phyloP scores from a whole-genome alignment of 2,113 vertebrate species.

The Strix aluco region DNA sequence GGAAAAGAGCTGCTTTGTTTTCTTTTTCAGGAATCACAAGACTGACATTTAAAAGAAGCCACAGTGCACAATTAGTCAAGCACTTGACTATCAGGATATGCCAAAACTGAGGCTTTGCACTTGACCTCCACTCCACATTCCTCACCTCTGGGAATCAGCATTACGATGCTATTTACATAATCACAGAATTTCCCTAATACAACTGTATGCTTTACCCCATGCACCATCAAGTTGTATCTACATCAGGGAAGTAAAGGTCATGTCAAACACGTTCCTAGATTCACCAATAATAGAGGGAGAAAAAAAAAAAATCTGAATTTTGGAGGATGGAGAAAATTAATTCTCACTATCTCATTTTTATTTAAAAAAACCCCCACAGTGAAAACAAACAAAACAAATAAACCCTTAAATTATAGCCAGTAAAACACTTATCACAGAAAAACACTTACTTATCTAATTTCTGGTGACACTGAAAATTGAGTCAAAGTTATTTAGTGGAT shows the following conservation, averaged over 20 bases:
- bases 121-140: not conserved
- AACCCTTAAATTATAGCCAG: not conserved
- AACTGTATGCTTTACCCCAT: not conserved
- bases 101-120: conserved; percentile 42
- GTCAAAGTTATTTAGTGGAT: not conserved
- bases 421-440: not conserved
- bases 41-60: not conserved
- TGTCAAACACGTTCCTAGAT: not conserved
- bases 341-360: not conserved
- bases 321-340: not conserved
- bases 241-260: not conserved
- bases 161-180: not conserved
- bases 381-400: not conserved
- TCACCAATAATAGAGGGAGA: not conserved
- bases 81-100: not conserved
- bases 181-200: not conserved
- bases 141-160: conserved; percentile 10
- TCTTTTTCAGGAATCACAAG: not conserved
- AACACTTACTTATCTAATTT: not conserved
- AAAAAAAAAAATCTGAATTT: not conserved
- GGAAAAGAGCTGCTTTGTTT: not conserved
- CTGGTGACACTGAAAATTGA: not conserved
- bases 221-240: not conserved
- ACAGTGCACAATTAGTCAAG: not conserved
- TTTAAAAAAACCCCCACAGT: not conserved